Conservation (phyloP, 2,888 invertebrate genomes). For the Polietes domitor region DNA sequence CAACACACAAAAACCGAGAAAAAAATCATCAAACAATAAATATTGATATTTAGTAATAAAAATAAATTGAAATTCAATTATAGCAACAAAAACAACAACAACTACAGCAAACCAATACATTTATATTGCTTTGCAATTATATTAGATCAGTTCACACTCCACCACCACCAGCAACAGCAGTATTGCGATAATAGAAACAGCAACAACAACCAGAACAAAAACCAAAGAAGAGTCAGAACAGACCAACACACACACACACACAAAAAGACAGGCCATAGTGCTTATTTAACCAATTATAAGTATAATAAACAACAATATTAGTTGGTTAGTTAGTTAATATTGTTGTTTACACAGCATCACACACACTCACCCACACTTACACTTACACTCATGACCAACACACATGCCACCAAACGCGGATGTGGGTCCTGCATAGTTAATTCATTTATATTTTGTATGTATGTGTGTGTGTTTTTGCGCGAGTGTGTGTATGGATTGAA, state of each 20-base stretch:
- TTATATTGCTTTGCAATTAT: constrained; percentile 40
- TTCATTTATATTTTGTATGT: too few species aligned
- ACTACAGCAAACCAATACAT: not conserved
- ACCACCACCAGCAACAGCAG: not conserved
- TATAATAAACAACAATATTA: constrained; percentile 39
- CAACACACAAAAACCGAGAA: not conserved
- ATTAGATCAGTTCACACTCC: constrained; percentile 14
- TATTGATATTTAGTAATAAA: constrained; percentile 39
- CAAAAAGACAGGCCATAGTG: constrained; percentile 19
- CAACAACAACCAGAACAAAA: not conserved
- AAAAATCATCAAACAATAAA: constrained; percentile 23
- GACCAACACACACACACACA: not conserved
- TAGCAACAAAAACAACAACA: constrained; percentile 13
- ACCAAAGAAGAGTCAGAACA: not conserved
- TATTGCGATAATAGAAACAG: not conserved
- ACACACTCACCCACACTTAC: not conserved
- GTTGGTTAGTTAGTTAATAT: constrained; percentile 37
- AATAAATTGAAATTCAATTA: constrained; percentile 46
- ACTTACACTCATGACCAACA: not conserved
- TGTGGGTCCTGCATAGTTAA: constrained; percentile 9
- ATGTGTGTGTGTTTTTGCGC: too few species aligned
- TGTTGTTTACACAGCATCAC: constrained; percentile 23
- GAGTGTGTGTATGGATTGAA: not conserved
- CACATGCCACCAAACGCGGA: not conserved
- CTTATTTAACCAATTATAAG: constrained; percentile 37